phyloP scores from a whole-genome alignment of 2,888 invertebrate genomes.

The Sclerodermus sp. region DNA sequence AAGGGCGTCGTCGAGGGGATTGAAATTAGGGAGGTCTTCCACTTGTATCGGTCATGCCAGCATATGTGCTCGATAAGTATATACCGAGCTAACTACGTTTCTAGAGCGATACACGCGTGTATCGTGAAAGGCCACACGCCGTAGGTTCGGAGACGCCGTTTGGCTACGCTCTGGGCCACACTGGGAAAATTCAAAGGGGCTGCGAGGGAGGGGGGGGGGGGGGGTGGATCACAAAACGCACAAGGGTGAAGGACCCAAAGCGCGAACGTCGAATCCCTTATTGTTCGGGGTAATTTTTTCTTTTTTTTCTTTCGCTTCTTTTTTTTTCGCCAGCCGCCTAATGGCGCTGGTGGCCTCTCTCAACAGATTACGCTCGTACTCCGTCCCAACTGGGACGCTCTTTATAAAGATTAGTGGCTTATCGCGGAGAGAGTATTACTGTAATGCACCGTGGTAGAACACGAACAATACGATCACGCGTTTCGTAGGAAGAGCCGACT shows the following conservation, averaged over 20 bases:
- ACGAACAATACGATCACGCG: constrained; percentile 24
- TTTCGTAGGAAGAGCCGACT: background rate
- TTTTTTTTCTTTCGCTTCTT: too few species aligned
- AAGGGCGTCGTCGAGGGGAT: too few species aligned
- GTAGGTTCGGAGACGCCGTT: too few species aligned
- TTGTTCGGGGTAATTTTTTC: constrained; percentile 32
- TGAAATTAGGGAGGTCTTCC: too few species aligned
- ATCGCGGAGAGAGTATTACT: constrained; percentile 46
- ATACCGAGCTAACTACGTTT: too few species aligned
- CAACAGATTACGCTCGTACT: constrained; percentile 47
- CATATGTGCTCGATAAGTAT: constrained; percentile 44
- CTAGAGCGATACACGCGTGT: too few species aligned
- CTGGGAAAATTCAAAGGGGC: background rate
- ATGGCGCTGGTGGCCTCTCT: constrained; percentile 48
- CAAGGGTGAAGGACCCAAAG: constrained; percentile 17
- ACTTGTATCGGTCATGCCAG: constrained; percentile 54
- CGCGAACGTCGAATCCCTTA: constrained; percentile 42
- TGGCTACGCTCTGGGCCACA: too few species aligned
- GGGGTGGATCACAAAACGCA: background rate
- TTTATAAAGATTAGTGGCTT: constrained; percentile 52
- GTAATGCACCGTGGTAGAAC: constrained; percentile 41
- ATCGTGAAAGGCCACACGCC: too few species aligned
- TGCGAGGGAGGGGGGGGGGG: constrained; percentile 4
- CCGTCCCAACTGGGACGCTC: constrained; percentile 41
- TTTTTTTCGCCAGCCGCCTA: too few species aligned